Base-by-base conservation (phyloP, 2,888 invertebrate species). In the Cetonia aurata region DNA sequence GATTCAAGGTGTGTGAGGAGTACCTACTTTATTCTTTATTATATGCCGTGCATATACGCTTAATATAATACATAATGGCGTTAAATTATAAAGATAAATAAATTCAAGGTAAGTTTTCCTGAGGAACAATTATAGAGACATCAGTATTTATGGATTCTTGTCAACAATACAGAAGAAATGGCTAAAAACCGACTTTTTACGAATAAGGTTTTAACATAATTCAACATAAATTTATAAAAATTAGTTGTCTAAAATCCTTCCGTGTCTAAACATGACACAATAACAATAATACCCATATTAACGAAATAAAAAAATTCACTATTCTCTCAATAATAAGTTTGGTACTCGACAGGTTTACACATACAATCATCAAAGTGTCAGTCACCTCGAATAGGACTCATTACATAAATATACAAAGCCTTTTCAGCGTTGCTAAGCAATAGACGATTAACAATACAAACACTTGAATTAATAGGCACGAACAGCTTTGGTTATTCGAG, bases 331-430 rank as follows among this genome's bases (percentile, higher is more conserved):
- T 52, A 52, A 17, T 52, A 52, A 52, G 25, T n/a, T n/a, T n/a
- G n/a, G 9, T 25, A 12, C 25, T 52, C 25, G 6, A 17, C 3
- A 52, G 19, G 17, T 37, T 37, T 25, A 52, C 12, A 25, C 9
- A 52, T 52, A 25, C 12, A 19, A 50, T 15, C 6, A 60, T 48
- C 0, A 60, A 60, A 15, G 50, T 65, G 62, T 65, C 62, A 37
- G 48, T 65, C 37, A 65, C 62, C 62, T 37, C 17, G 4, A n/a
- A 8, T 10, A 37, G 6, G 8, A 4, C 4, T 37, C 33, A 6
- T n/a, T 13, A 3, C 4, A 13, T 33, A 33, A 44, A 46, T 12
- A 46, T 3, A 13, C 15, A 59, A 9, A 33, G 41, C 13, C 17
- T 12, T 4, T 48, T 25, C 9, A 33, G 33, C 13, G 31, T 60